Evolutionary conservation across 2,113 vertebrate species (phyloP).

Genomic region (Hippocampus barbouri): DNA sequence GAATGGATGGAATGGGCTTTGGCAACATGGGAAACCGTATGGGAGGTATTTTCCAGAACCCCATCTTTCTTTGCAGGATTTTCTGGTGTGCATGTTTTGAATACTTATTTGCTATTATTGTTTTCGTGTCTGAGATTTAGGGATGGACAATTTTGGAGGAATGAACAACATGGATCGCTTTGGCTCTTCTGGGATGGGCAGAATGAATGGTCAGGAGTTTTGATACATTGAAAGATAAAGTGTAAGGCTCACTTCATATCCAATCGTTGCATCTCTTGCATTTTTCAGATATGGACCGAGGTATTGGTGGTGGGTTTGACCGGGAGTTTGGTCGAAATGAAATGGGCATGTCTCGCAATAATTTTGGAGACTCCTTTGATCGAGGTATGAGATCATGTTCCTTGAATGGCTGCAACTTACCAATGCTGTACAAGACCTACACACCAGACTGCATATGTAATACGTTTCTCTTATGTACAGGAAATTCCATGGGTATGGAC

Average conservation of each 20-base stretch:
- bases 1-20: slow-evolving; percentile 94
- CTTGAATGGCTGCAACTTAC: slow-evolving; percentile 23
- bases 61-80: background rate
- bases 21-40: slow-evolving; percentile 88
- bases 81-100: background rate
- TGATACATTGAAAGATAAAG: background rate
- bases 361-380: slow-evolving; percentile 86
- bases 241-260: slow-evolving; percentile 31
- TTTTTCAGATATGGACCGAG: slow-evolving; percentile 84
- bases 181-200: slow-evolving; percentile 86
- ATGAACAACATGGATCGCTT: slow-evolving; percentile 88
- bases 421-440: background rate
- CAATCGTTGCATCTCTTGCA: slow-evolving; percentile 57
- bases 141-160: slow-evolving; percentile 90
- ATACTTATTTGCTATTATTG: background rate
- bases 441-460: background rate
- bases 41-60: slow-evolving; percentile 75
- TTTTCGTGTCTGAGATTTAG: slow-evolving; percentile 57
- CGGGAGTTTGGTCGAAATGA: slow-evolving; percentile 83
- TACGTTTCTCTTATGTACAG: slow-evolving; percentile 16
- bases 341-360: slow-evolving; percentile 84
- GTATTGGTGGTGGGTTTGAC: slow-evolving; percentile 84
- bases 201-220: slow-evolving; percentile 83
- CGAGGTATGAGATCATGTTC: slow-evolving; percentile 81
- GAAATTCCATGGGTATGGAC: slow-evolving; percentile 78